Evolutionary conservation across 37 sponge, comb jelly and placozoan species (phyloP), one percentile per base, ranked within the genome.

Genomic region (Cliona cf. orientalis): DNA sequence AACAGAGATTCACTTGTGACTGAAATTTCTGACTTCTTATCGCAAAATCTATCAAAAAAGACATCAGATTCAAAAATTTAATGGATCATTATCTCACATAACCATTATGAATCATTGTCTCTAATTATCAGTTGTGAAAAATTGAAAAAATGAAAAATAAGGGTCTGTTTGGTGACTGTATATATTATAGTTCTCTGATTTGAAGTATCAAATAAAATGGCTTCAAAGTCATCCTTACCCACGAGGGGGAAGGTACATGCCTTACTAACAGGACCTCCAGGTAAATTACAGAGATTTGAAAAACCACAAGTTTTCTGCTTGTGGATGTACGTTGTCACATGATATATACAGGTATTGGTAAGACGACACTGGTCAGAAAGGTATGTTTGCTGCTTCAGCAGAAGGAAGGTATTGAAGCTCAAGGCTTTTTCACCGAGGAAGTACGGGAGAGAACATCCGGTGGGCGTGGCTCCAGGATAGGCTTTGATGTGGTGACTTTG

Each of bases 401-500:
- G 39, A 22, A 81, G 42, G 36, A 71, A 37, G 60, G 62, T 36
- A 59, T 89, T 9, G 45, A 0, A 17, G 35, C 79, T 31, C 53
- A 28, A 26, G 90, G 90, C 7, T 84, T 89, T 73, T 89, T 80
- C 49, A 83, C 85, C 2, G 79, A 84, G 55, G 90, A 89, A 66
- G 79, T 89, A 0, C 65, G 90, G 41, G 72, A 49, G 31, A 12
- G 25, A 45, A 26, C 46, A 19, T 25, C 38, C 67, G 25, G 69
- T 58, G 42, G 88, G 81, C 43, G 76, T 56, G 82, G 82, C 9
- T 43, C 60, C 5, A 78, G 85, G 42, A 36, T 83, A 26, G 90
- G 90, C 34, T 89, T 89, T 89, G 90, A 89, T 84, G 90, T 84
- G 72, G 90, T 89, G 19, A 79, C 73, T 31, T 38, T 89, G 38